phyloP scores from a whole-genome alignment of 2,888 invertebrate species.

The Melanchra persicariae region DNA sequence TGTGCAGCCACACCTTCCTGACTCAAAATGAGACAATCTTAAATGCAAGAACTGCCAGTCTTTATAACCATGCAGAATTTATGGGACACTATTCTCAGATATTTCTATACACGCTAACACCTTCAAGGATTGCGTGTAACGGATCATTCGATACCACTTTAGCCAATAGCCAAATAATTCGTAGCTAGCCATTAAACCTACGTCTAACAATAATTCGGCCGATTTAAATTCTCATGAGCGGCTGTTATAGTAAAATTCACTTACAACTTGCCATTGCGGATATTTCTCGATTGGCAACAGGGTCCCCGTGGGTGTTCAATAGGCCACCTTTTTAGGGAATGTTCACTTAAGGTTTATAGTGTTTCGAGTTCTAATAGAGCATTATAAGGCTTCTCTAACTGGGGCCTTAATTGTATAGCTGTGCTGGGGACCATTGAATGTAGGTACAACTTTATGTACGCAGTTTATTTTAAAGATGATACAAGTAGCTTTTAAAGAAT shows the following conservation, averaged over 20 bases:
- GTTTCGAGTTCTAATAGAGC: conserved; percentile 23
- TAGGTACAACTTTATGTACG: conserved; percentile 1
- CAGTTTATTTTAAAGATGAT: conserved; percentile 6
- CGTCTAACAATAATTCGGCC: conserved; percentile 18
- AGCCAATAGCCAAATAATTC: neutral
- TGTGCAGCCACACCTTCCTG: no score
- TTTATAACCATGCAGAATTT: neutral
- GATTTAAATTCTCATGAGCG: conserved; percentile 22
- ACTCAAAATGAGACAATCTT: neutral
- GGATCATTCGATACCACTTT: conserved; percentile 27
- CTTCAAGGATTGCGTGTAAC: conserved; percentile 1
- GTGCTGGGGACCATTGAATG: neutral
- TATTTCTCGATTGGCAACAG: conserved; percentile 13
- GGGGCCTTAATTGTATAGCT: conserved; percentile 1
- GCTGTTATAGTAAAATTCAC: conserved; percentile 18
- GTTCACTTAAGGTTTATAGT: conserved; percentile 21
- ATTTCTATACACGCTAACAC: neutral
- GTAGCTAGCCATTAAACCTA: conserved; percentile 10
- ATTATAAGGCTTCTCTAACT: conserved; percentile 11
- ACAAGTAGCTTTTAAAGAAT: neutral
- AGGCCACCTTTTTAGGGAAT: conserved; percentile 34
- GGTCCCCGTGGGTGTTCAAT: conserved; percentile 37
- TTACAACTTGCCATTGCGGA: conserved; percentile 1
- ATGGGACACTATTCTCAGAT: neutral
- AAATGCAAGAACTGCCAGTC: neutral